phyloP scores from a whole-genome alignment of 2,888 invertebrate species.

The Coenonympha glycerion region DNA sequence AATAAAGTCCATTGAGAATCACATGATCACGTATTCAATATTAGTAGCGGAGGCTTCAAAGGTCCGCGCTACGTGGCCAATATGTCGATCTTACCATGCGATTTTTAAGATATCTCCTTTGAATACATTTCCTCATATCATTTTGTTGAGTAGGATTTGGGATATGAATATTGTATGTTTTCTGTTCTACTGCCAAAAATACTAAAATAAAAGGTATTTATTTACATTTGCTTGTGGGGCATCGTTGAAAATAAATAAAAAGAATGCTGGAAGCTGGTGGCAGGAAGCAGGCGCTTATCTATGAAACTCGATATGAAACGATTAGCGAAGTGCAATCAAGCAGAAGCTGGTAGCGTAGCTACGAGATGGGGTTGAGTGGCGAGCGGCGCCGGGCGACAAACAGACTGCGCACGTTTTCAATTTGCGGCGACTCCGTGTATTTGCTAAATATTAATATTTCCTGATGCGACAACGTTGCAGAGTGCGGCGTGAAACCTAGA shows the following conservation, averaged over 20 bases:
- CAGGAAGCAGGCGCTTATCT: too few species aligned
- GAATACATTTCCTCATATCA: slow-evolving; percentile 23
- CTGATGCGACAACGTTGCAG: slow-evolving; percentile 16
- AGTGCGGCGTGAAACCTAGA: slow-evolving; percentile 1
- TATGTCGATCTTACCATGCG: slow-evolving; percentile 30
- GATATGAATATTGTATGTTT: neutral
- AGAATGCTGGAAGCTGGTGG: too few species aligned
- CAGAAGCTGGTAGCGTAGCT: neutral
- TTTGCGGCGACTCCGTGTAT: slow-evolving; percentile 25
- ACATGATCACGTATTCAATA: slow-evolving; percentile 36
- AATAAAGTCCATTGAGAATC: neutral
- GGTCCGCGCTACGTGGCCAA: slow-evolving; percentile 31
- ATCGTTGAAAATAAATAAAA: too few species aligned
- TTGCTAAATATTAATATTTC: slow-evolving; percentile 31
- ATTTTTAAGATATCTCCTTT: slow-evolving; percentile 25
- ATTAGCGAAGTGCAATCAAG: neutral
- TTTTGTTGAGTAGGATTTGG: slow-evolving; percentile 13
- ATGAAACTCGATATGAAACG: neutral
- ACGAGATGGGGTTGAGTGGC: neutral
- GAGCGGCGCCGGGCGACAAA: neutral
- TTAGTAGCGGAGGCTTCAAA: slow-evolving; percentile 41
- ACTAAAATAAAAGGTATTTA: too few species aligned
- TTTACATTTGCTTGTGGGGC: too few species aligned
- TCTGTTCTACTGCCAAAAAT: neutral
- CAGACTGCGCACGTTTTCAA: slow-evolving; percentile 32